Evolutionary conservation across 2,888 invertebrate species (phyloP).

Genomic region (Apoda limacodes): DNA sequence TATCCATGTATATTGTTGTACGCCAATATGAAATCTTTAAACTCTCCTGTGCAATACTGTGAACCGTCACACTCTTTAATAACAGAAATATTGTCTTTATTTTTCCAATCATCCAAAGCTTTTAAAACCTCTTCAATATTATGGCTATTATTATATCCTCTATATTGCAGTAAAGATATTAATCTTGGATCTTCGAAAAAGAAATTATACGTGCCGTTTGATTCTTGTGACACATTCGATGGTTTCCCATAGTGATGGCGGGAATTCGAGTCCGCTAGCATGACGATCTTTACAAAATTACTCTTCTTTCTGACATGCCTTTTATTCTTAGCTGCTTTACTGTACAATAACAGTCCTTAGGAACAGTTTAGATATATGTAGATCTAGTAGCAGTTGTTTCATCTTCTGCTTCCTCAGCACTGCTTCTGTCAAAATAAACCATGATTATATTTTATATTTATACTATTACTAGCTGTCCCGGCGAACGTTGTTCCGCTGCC

Average conservation of each 20-base stretch:
- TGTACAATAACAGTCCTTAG: too few species aligned
- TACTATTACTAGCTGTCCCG: too few species aligned
- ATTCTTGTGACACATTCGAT: slow-evolving; percentile 15
- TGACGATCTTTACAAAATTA: slow-evolving; percentile 24
- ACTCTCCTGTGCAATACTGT: slow-evolving; percentile 71
- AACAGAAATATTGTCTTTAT: slow-evolving; percentile 47
- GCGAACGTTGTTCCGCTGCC: too few species aligned
- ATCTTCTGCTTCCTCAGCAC: too few species aligned
- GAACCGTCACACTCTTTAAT: slow-evolving; percentile 47
- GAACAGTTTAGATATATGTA: too few species aligned
- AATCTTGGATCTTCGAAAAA: slow-evolving; percentile 44
- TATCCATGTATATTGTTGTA: slow-evolving; percentile 86
- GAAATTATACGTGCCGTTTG: slow-evolving; percentile 33
- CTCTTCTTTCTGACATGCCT: too few species aligned
- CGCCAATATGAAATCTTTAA: slow-evolving; percentile 69
- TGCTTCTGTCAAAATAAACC: too few species aligned
- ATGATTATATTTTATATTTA: too few species aligned
- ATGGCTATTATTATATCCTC: slow-evolving; percentile 27
- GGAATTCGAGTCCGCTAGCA: slow-evolving; percentile 46
- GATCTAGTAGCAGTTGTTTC: too few species aligned
- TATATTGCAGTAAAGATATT: slow-evolving; percentile 39
- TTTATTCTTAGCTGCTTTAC: too few species aligned
- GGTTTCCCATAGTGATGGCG: slow-evolving; percentile 24
- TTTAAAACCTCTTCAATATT: slow-evolving; percentile 46
- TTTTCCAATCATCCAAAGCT: slow-evolving; percentile 44